Evolutionary conservation across 2,797 vertebrate species (phyloP), one percentile per base, ranked within the genome.

Genomic region (Thamnophis elegans): DNA sequence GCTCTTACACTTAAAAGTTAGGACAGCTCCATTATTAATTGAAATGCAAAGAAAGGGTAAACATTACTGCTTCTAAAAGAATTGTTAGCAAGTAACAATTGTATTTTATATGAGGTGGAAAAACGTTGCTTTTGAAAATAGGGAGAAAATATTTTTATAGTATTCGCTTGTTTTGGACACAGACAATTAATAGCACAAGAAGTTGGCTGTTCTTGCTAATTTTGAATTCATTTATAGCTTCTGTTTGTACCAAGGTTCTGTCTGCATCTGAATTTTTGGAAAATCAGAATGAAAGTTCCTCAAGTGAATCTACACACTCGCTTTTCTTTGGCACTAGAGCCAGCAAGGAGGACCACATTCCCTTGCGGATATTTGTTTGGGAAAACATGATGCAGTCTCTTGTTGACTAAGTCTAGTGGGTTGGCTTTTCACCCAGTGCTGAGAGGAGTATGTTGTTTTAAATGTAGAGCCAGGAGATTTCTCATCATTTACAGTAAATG

Each of bases 401-500:
- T 90, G 94, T 94, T 94, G 91, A 91, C 91, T 92, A 92, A 94
- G 91, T 55, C 59, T 85, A 91, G 87, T 86, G 89, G 93, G 91
- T 92, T 92, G 86, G 89, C 89, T 92, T 93, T 92, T 68, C 87
- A 32, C 55, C 86, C 89, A 1, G 0, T 18, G 53, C 93, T 93
- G 92, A 89, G 90, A 87, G 92, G 94, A 92, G 93, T 85, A 93
- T 95, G 96, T 1, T 90, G 56, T 95, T 97, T 95, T 96, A 95
- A 94, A 94, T 56, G 89, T 20, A 85, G 51, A 96, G 95, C 93
- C 96, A 91, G 95, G 93, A 95, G 94, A 94, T 53, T 92, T 96
- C 95, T 93, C 97, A 93, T 96, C 96, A 86, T 94, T 97, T 96
- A 60, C 96, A 94, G 96, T 93, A 97, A 97, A 95, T 95, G 92